A percentile compares a stretch with the other conserved stretches of the same genome.
phyloP scores from a whole-genome alignment of 1,140 invertebrate genomes.

The Hyles vespertilio region DNA sequence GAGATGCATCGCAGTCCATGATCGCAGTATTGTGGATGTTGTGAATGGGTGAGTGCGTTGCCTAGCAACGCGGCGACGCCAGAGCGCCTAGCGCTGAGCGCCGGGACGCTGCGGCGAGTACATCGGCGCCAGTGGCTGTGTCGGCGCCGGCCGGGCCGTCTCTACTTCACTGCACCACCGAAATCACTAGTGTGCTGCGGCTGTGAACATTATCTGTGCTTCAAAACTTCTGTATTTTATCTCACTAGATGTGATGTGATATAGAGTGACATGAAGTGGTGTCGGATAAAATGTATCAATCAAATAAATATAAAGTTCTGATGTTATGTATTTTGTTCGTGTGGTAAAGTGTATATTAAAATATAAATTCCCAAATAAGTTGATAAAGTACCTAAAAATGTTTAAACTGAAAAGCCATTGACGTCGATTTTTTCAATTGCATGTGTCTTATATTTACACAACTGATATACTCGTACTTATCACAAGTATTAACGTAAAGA shows the following conservation, averaged over 20 bases:
- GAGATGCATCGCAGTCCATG: background rate
- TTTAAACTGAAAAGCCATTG: too few species aligned
- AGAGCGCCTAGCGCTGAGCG: slow-evolving; percentile 36
- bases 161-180: background rate
- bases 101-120: slow-evolving; percentile 33
- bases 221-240: background rate
- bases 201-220: background rate
- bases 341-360: too few species aligned
- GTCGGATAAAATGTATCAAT: background rate
- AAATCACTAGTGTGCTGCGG: slow-evolving; percentile 8
- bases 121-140: slow-evolving; percentile 39
- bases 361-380: too few species aligned
- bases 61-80: slow-evolving; percentile 49
- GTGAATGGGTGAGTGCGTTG: slow-evolving; percentile 19
- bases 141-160: slow-evolving; percentile 26
- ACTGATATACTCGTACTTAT: too few species aligned
- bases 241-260: too few species aligned
- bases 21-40: background rate
- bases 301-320: slow-evolving; percentile 3
- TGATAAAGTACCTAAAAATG: too few species aligned
- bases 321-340: background rate
- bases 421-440: too few species aligned
- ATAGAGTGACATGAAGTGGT: too few species aligned
- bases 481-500: too few species aligned
- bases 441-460: too few species aligned